phyloP scores from a whole-genome alignment of 30 jellyfish, hydroid and myxozoan species.

The Clytia hemisphaerica region DNA sequence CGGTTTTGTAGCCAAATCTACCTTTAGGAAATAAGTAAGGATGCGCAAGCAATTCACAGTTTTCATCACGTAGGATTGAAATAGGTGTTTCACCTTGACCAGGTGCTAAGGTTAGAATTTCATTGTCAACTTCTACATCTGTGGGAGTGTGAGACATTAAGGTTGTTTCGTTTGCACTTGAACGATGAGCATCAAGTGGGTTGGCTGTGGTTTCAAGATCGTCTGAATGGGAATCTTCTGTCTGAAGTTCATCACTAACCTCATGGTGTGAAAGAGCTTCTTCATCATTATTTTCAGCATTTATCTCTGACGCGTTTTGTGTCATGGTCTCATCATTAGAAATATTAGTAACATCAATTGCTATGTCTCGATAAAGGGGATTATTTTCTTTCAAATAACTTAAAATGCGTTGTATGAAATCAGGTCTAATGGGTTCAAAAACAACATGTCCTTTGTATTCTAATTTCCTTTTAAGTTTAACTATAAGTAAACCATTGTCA shows the following conservation, averaged over 20 bases:
- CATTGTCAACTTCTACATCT: background rate
- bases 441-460: too few species aligned
- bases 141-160: too few species aligned
- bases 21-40: conserved; percentile 29
- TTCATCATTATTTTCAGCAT: background rate
- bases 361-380: background rate
- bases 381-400: background rate
- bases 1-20: conserved; percentile 24
- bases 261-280: background rate
- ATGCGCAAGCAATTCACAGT: conserved; percentile 10
- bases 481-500: too few species aligned
- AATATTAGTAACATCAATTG: background rate
- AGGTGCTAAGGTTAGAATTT: conserved; percentile 7
- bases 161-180: background rate
- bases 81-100: background rate
- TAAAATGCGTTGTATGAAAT: too few species aligned
- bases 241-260: too few species aligned
- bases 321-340: too few species aligned
- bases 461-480: too few species aligned
- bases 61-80: background rate
- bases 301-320: too few species aligned
- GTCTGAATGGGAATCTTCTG: too few species aligned
- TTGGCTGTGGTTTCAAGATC: too few species aligned
- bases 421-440: too few species aligned
- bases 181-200: background rate